Percentiles rank a stretch among this genome's conserved stretches.
phyloP scores from a whole-genome alignment of 1,140 invertebrate genomes.

The Tribolium castaneum region DNA sequence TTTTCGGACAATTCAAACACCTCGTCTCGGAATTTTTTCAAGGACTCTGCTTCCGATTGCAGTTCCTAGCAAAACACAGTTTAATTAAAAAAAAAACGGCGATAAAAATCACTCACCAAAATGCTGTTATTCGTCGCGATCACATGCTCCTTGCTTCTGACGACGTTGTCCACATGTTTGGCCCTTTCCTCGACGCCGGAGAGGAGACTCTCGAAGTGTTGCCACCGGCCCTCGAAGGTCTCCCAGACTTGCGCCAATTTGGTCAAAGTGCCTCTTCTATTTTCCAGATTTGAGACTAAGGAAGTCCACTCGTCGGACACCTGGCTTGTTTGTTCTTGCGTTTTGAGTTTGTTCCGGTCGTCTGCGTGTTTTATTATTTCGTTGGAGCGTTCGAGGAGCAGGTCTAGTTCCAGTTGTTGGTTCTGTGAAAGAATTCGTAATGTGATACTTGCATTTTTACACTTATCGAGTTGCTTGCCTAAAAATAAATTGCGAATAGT shows the following conservation, averaged over 20 bases:
- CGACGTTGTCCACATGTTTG: slow-evolving; percentile 78
- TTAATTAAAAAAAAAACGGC: neutral
- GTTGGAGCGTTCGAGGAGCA: slow-evolving; percentile 74
- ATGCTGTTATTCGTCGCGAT: slow-evolving; percentile 76
- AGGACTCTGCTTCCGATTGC: slow-evolving; percentile 70
- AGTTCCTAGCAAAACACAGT: slow-evolving; percentile 67
- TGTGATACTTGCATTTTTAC: neutral
- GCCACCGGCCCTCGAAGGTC: slow-evolving; percentile 77
- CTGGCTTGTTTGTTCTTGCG: slow-evolving; percentile 71
- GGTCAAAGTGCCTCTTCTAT: slow-evolving; percentile 71
- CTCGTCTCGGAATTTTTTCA: slow-evolving; percentile 68
- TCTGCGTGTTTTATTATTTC: slow-evolving; percentile 75
- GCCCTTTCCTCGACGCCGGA: slow-evolving; percentile 75
- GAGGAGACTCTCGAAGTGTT: slow-evolving; percentile 72
- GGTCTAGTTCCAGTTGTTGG: slow-evolving; percentile 72
- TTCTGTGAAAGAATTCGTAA: slow-evolving; percentile 62
- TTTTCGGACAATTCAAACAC: slow-evolving; percentile 67
- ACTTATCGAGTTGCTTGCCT: neutral
- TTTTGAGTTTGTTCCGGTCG: slow-evolving; percentile 69
- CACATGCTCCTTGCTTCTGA: slow-evolving; percentile 79
- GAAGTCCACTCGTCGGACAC: slow-evolving; percentile 82
- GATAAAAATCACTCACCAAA: slow-evolving; percentile 68
- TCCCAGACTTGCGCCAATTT: slow-evolving; percentile 82
- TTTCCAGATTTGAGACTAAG: slow-evolving; percentile 76
- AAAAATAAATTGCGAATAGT: slow-evolving; percentile 17